Evolutionary conservation across 2,888 invertebrate genomes (phyloP).

Genomic region (Andricus quercusramuli): DNA sequence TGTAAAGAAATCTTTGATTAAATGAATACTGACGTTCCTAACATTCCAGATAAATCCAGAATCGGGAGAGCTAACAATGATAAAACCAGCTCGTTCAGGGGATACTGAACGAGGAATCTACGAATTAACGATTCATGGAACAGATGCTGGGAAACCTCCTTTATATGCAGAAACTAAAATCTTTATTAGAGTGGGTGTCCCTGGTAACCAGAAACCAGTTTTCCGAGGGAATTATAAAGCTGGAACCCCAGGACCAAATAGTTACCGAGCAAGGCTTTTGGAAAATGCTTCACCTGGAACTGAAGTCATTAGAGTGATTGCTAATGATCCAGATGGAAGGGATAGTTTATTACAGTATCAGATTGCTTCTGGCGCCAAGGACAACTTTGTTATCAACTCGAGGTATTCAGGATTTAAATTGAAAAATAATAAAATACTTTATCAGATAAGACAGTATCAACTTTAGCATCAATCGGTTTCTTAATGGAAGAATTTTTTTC

Average conservation of each 20-base stretch:
- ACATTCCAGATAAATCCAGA: conserved; percentile 81
- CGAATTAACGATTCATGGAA: conserved; percentile 84
- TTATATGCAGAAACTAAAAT: conserved; percentile 84
- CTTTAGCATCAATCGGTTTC: not conserved
- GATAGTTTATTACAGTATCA: conserved; percentile 85
- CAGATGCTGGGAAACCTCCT: conserved; percentile 86
- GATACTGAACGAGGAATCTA: conserved; percentile 88
- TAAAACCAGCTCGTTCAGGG: conserved; percentile 84
- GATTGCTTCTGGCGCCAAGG: conserved; percentile 86
- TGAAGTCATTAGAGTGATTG: conserved; percentile 85
- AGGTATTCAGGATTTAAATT: conserved; percentile 79
- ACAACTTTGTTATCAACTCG: conserved; percentile 88
- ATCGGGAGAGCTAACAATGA: conserved; percentile 86
- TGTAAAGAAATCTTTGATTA: not conserved
- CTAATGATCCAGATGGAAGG: conserved; percentile 89
- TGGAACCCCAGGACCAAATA: conserved; percentile 83
- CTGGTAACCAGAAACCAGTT: conserved; percentile 90
- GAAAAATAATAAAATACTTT: not conserved
- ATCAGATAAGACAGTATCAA: not conserved
- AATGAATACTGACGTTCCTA: not conserved
- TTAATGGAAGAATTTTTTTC: conserved; percentile 53
- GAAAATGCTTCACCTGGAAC: conserved; percentile 86
- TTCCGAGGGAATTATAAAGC: conserved; percentile 87
- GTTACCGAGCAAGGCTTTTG: conserved; percentile 85
- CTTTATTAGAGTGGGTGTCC: conserved; percentile 87